Evolutionary conservation across 2,888 invertebrate species (phyloP).

Genomic region (Pollenia amentaria): DNA sequence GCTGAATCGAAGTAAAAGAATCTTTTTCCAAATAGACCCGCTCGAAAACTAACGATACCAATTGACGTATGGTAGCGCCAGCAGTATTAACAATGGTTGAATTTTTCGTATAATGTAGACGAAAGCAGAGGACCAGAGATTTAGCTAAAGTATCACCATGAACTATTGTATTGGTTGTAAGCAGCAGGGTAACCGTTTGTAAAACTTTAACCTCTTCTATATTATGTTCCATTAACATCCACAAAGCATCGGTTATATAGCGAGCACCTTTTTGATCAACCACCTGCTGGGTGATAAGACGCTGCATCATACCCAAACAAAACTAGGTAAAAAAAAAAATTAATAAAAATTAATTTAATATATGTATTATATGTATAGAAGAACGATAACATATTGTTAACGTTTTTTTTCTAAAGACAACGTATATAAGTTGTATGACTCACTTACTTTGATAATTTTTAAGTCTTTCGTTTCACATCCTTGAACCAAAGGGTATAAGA

Average conservation of each 20-base stretch:
- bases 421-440: constrained; percentile 21
- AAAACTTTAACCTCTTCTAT: constrained; percentile 98
- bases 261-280: constrained; percentile 96
- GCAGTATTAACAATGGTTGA: constrained; percentile 98
- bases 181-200: constrained; percentile 96
- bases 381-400: no score
- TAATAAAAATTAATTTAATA: background rate
- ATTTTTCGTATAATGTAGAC: constrained; percentile 97
- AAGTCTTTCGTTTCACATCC: constrained; percentile 99
- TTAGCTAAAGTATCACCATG: constrained; percentile 97
- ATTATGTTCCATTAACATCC: constrained; percentile 96
- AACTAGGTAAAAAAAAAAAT: constrained; percentile 86
- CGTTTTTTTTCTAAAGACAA: background rate
- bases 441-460: constrained; percentile 94
- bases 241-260: constrained; percentile 96
- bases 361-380: background rate
- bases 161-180: constrained; percentile 97
- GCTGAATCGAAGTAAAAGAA: constrained; percentile 77
- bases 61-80: constrained; percentile 97
- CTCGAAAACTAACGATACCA: constrained; percentile 96
- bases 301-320: constrained; percentile 96
- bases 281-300: constrained; percentile 95
- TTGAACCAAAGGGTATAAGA: constrained; percentile 97
- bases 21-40: constrained; percentile 86
- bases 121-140: constrained; percentile 96